Base-by-base conservation (phyloP, 2,888 invertebrate species). In the Kuschelorhynchus macadamiae region DNA sequence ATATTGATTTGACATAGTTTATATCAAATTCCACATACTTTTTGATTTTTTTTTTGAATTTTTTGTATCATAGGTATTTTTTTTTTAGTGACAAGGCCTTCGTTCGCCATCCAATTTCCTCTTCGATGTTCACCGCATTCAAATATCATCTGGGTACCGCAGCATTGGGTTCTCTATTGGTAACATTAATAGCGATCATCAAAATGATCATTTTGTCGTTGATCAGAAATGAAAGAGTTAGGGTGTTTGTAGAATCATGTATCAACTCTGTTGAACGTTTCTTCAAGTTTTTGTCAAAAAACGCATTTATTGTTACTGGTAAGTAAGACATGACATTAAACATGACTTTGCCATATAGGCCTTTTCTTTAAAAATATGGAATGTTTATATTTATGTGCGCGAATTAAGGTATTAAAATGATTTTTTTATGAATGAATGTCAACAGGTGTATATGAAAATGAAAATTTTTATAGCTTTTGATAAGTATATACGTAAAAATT, bases 221-320 rank as follows among this genome's bases (percentile, higher is more conserved):
- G 9, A 56, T 66, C 1, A 76, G 69, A 41, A 74, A 75, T 46
- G 64, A 67, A 7, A 67, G 30, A 17, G 30, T 74, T 1, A 72
- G 69, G 55, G 52, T 41, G 14, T 14, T 71, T 18, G 62, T 74
- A 0, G 64, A 72, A 46, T 62, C 33, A 14, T 71, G 62, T 16
- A 39, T 74, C 12, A 61, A 61, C 7, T 14, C 55, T 39, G 69
- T 75, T 11, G 76, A 75, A 41, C 36, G 41, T 1, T 72, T 77
- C 50, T 57, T 79, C 17, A 77, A 74, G 57, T 76, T 74, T 41
- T 69, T 79, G 56, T 76, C 78, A 0, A 76, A 77, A 52, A 79
- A 77, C 62, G 73, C 79, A 0, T 79, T 77, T 63, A 78, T 79
- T 56, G 57, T 75, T 52, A 79, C 77, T 11, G 77, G 79, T 79